Evolutionary conservation across 2,113 vertebrate genomes (phyloP).

Genomic region (Etheostoma spectabile): DNA sequence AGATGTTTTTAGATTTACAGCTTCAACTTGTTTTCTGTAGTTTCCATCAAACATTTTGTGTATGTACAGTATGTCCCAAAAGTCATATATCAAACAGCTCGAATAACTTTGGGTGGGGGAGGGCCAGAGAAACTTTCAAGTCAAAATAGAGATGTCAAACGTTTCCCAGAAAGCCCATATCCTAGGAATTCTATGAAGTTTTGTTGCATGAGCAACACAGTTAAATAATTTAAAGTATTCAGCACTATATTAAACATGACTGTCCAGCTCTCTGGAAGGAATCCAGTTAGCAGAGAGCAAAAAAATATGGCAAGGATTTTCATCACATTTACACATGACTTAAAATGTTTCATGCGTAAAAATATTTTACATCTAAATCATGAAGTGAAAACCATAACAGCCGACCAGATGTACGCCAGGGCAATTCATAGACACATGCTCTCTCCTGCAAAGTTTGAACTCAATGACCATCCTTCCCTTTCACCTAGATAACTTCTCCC

Average conservation of each 20-base stretch:
- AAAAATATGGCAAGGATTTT: conserved; percentile 5
- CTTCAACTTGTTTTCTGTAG: conserved; percentile 38
- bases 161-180: conserved; percentile 35
- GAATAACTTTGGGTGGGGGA: conserved; percentile 27
- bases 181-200: conserved; percentile 37
- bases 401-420: conserved; percentile 26
- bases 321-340: conserved; percentile 14
- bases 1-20: conserved; percentile 37
- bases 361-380: conserved; percentile 30
- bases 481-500: conserved; percentile 12
- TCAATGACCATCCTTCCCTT: conserved; percentile 28
- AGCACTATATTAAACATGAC: conserved; percentile 11
- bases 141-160: conserved; percentile 35
- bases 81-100: conserved; percentile 35
- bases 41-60: conserved; percentile 33
- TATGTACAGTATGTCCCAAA: conserved; percentile 1
- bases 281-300: conserved; percentile 14
- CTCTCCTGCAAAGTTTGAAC: conserved; percentile 31
- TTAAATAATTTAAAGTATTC: conserved; percentile 37
- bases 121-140: conserved; percentile 12
- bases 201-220: conserved; percentile 25
- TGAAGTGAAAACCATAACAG: conserved; percentile 15
- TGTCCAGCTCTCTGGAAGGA: conserved; percentile 18
- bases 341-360: conserved; percentile 15
- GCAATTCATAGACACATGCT: conserved; percentile 5